Evolutionary conservation across 1,140 invertebrate species (phyloP), one percentile per base, ranked within the genome.

Genomic region (Oscheius sp.): DNA sequence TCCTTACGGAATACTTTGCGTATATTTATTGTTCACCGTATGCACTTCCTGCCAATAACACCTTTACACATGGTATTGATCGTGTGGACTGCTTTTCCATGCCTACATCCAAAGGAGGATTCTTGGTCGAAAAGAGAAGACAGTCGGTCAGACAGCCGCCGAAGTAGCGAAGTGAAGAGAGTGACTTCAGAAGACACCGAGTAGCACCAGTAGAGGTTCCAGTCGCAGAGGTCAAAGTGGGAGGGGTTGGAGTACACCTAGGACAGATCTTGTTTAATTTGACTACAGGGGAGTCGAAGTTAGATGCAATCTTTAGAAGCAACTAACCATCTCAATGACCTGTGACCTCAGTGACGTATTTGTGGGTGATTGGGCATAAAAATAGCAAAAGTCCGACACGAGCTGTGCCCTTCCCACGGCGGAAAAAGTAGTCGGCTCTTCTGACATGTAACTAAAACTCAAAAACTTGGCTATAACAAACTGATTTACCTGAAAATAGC

Each of bases 381-480:
- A 74, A 61, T 61, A 74, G 45, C 72, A 74, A 20, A 74, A 67
- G 68, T 74, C 72, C 1, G 64, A 68, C 1, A 74, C 65, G 15
- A 74, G 38, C 35, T 74, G 72, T 26, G 72, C 72, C 13, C 72
- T 18, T 20, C 63, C 72, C 32, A 68, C 66, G 1, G 72, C 31
- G 7, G 64, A 45, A 28, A 74, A 74, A n/a, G 36, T 20, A 28
- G 36, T 34, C 3, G 66, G 42, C 28, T 74, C 71, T 36, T 66
- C 49, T n/a, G 46, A 36, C 71, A 73, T 66, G 31, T 62, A 52
- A n/a, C 55, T 74, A 36, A 26, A 73, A 55, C 23, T 31, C 26
- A 10, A 1, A 10, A 29, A 32, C 35, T 31, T 2, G 28, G 1
- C 2, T 15, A 20, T 1, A 29, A 15, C 10, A 15, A 15, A 15